Evolutionary conservation across 2,797 vertebrate species (phyloP).

Genomic region (Helicolenus hilgendorfi): DNA sequence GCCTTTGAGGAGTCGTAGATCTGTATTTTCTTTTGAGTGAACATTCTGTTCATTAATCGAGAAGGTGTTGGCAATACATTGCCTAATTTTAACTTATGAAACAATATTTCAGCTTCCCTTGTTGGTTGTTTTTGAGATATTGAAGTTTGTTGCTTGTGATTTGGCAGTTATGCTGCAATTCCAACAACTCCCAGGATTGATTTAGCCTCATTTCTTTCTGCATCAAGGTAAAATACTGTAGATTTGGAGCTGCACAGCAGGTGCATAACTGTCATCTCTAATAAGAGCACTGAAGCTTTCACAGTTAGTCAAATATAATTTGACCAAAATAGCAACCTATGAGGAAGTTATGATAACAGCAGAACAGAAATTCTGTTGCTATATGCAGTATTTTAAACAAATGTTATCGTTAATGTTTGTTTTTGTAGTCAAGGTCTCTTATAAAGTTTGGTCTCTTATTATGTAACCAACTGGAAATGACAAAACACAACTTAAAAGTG

Average conservation of each 20-base stretch:
- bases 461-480: slow-evolving; percentile 11
- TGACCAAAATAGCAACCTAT: neutral
- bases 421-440: neutral
- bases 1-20: neutral
- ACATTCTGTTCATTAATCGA: slow-evolving; percentile 11
- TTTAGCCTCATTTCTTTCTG: slow-evolving; percentile 7
- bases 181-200: neutral
- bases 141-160: slow-evolving; percentile 3
- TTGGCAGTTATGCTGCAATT: slow-evolving; percentile 18
- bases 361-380: neutral
- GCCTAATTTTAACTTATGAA: slow-evolving; percentile 26
- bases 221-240: neutral
- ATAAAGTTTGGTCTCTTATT: neutral
- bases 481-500: slow-evolving; percentile 1
- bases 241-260: neutral
- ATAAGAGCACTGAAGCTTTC: neutral
- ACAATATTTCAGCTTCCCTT: slow-evolving; percentile 27
- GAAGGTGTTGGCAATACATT: neutral
- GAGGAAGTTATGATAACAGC: neutral
- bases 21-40: slow-evolving; percentile 12
- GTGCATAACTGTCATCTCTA: neutral
- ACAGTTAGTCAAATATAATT: neutral
- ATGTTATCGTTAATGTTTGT: neutral
- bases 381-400: neutral
- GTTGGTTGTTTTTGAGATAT: neutral